Evolutionary conservation across 1,140 invertebrate species (phyloP).

Genomic region (Augochlora pura): DNA sequence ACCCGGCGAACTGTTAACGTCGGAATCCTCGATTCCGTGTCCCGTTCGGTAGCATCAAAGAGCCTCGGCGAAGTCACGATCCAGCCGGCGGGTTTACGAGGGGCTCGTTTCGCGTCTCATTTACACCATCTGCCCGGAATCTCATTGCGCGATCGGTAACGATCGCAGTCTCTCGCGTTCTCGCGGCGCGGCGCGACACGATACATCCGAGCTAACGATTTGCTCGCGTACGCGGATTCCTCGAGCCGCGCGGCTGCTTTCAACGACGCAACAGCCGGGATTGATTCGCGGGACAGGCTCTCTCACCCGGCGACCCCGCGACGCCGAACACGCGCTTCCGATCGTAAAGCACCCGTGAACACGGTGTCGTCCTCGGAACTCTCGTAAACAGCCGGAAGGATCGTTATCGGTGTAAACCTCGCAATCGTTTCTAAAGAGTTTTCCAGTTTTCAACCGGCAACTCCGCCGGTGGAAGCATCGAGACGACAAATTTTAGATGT

Average conservation of each 20-base stretch:
- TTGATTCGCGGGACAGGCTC: slow-evolving; percentile 30
- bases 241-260: too few relatives aligned
- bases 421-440: too few relatives aligned
- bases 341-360: neutral
- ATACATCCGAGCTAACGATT: neutral
- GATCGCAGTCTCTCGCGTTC: slow-evolving; percentile 23
- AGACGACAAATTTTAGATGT: too few relatives aligned
- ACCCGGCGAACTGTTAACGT: neutral
- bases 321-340: neutral
- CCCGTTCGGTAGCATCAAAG: slow-evolving; percentile 16
- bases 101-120: slow-evolving; percentile 44
- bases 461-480: too few relatives aligned
- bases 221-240: slow-evolving; percentile 3
- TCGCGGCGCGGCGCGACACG: slow-evolving; percentile 18
- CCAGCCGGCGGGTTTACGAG: slow-evolving; percentile 25
- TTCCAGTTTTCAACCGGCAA: too few relatives aligned
- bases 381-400: slow-evolving; percentile 1
- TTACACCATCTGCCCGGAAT: slow-evolving; percentile 38
- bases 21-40: slow-evolving; percentile 24
- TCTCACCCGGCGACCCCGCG: neutral
- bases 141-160: slow-evolving; percentile 28
- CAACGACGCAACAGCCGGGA: slow-evolving; percentile 7
- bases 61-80: slow-evolving; percentile 22
- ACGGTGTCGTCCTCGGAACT: neutral
- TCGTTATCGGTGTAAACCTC: slow-evolving; percentile 3